Evolutionary conservation across 1,140 invertebrate genomes (phyloP).

Genomic region (Drosophila kepulauana): DNA sequence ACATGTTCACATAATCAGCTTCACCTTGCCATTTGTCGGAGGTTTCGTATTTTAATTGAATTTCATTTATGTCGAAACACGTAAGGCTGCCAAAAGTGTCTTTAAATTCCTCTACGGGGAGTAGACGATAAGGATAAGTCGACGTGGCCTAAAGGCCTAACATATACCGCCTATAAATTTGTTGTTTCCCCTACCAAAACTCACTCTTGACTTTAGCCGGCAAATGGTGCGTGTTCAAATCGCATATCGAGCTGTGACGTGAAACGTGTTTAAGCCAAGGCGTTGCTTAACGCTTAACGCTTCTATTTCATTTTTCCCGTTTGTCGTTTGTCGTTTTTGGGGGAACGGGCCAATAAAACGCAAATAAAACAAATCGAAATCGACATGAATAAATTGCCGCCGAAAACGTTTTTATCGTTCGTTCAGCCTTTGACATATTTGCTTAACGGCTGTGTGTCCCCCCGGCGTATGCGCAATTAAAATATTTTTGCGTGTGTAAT

Average conservation of each 20-base stretch:
- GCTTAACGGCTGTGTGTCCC: slow-evolving; percentile 41
- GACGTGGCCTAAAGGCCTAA: not conserved
- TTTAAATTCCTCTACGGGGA: slow-evolving; percentile 30
- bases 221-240: slow-evolving; percentile 77
- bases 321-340: not conserved
- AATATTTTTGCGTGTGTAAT: slow-evolving; percentile 52
- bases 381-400: slow-evolving; percentile 72
- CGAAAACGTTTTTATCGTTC: slow-evolving; percentile 69
- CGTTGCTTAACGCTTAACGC: slow-evolving; percentile 30
- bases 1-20: slow-evolving; percentile 38
- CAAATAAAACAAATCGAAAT: slow-evolving; percentile 69
- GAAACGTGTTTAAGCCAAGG: slow-evolving; percentile 42
- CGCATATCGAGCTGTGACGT: slow-evolving; percentile 58
- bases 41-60: slow-evolving; percentile 57
- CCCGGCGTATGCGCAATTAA: slow-evolving; percentile 76
- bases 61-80: slow-evolving; percentile 52
- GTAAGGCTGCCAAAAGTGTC: slow-evolving; percentile 21
- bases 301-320: not conserved
- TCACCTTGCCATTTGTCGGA: slow-evolving; percentile 36
- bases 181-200: not conserved
- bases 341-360: slow-evolving; percentile 55
- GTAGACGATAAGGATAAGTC: slow-evolving; percentile 20
- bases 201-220: slow-evolving; percentile 8
- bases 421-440: slow-evolving; percentile 76
- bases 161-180: slow-evolving; percentile 26